These are phyloP conservation scores for Drosophila ananassae DNA, from an alignment of 1,140 invertebrate species.

Conservation along the genomic window DNA sequence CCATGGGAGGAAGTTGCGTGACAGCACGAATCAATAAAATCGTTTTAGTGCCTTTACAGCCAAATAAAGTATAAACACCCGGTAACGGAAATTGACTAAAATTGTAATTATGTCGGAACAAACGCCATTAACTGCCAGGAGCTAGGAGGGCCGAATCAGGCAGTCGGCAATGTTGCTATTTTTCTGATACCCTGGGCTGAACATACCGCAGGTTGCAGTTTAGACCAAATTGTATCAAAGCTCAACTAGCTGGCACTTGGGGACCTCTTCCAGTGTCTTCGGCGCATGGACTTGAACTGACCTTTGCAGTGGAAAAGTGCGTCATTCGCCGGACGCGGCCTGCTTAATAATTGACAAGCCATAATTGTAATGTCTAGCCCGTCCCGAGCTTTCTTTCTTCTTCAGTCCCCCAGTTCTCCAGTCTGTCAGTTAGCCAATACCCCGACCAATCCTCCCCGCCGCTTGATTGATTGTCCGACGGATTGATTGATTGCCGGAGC, in stretches of 20 bases:
- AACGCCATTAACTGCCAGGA: conserved; percentile 54
- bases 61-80: conserved; percentile 58
- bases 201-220: not conserved
- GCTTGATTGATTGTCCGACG: conserved; percentile 55
- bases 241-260: too few relatives aligned
- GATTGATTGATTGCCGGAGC: conserved; percentile 68
- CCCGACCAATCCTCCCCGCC: not conserved
- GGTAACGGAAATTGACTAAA: conserved; percentile 74
- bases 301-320: conserved; percentile 25
- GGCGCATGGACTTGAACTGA: not conserved
- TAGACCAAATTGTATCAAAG: too few relatives aligned
- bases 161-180: not conserved
- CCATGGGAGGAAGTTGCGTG: conserved; percentile 69
- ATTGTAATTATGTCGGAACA: conserved; percentile 82
- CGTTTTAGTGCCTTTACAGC: conserved; percentile 54
- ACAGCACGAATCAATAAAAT: conserved; percentile 77
- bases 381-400: not conserved
- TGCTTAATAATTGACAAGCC: conserved; percentile 67
- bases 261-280: too few relatives aligned
- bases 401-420: conserved; percentile 28
- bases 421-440: conserved; percentile 5
- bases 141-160: not conserved
- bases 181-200: not conserved
- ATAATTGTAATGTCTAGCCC: conserved; percentile 57
- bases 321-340: conserved; percentile 43